Conservation (phyloP, 2,888 invertebrate species). For the Orthonevra nobilis region DNA sequence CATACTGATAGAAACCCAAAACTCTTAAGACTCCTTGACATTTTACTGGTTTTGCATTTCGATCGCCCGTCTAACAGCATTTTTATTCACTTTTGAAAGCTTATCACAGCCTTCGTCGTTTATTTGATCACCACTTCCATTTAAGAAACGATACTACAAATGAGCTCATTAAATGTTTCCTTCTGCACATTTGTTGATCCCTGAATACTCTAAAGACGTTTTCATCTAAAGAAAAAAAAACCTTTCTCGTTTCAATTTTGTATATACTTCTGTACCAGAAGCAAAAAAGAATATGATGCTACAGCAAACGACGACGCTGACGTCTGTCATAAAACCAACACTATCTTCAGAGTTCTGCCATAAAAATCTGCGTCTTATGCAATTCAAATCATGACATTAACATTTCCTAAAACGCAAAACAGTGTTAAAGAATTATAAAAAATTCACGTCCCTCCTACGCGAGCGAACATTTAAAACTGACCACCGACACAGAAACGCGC, state of each 20-base stretch:
- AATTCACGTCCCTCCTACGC: slow-evolving; percentile 40
- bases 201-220: no score
- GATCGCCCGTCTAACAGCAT: no score
- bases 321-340: slow-evolving; percentile 18
- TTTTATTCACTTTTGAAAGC: no score
- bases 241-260: neutral
- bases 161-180: neutral
- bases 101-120: no score
- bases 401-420: slow-evolving; percentile 36
- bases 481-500: slow-evolving; percentile 1
- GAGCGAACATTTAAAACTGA: slow-evolving; percentile 16
- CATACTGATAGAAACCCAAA: no score
- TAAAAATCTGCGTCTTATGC: slow-evolving; percentile 25
- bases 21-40: no score
- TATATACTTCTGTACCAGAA: slow-evolving; percentile 23
- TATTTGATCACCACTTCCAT: neutral
- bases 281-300: neutral
- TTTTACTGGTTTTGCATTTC: no score
- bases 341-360: slow-evolving; percentile 10
- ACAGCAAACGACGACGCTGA: neutral
- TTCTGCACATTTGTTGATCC: neutral
- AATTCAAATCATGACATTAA: slow-evolving; percentile 19
- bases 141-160: neutral
- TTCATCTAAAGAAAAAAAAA: no score
- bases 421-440: slow-evolving; percentile 27